Evolutionary conservation across 1,140 invertebrate species (phyloP), one percentile per base, ranked within the genome.

Genomic region (Diprion similis): DNA sequence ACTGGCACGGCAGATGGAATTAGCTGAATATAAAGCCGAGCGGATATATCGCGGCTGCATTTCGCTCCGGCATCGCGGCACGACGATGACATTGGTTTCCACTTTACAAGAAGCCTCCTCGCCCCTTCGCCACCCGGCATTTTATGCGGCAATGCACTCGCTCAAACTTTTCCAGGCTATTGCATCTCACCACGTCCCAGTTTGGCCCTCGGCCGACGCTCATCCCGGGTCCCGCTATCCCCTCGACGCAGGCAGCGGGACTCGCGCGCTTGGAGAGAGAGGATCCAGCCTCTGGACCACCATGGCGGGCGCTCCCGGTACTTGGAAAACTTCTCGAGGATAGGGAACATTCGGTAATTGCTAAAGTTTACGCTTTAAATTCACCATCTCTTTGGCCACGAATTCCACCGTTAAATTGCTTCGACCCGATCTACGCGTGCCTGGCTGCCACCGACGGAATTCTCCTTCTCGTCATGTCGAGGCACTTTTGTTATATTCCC

Each of bases 321-420:
- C 81, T 84, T 83, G 79, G 77, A 73, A 75, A 82, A 79, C 76
- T 82, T 81, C 82, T 81, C 77, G 79, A 83, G 79, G 79, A 82
- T 81, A 81, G 73, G 78, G 76, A 81, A 82, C 79, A 78, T 79
- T 82, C 78, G 81, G 80, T 82, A 82, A 82, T 82, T 82, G 79
- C 79, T 68, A 82, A 82, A 82, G 79, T 81, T 82, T 76, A 78
- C 78, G 76, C 79, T 77, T 79, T 82, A 80, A 84, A 83, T 83
- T 83, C 77, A 77, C 72, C 76, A 78, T 77, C 3, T 17, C 66
- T 71, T 59, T 66, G 24, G 47, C 51, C 10, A 59, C 51, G n/a
- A 59, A 59, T 59, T 59, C 51, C 51, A 59, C 51, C 24, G 11
- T 59, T 59, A 59, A 59, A 59, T 59, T 59, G 51, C 51, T 59